Evolutionary conservation across 1,140 invertebrate genomes (phyloP).

Genomic region (Drosophila repleta): DNA sequence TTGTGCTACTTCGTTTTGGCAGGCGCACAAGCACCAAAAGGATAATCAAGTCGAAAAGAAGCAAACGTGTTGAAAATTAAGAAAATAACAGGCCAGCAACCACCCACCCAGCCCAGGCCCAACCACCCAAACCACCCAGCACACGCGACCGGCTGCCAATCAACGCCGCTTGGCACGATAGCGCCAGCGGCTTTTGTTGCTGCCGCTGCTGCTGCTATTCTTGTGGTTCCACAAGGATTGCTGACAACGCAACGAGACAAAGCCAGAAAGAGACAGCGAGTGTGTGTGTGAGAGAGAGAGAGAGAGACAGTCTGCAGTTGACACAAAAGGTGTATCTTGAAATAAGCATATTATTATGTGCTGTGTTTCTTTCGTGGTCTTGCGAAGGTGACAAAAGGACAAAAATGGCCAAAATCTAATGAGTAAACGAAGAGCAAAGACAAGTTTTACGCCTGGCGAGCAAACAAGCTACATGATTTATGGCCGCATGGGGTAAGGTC

Average conservation of each 20-base stretch:
- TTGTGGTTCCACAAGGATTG: conserved; percentile 48
- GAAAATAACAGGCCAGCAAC: conserved; percentile 69
- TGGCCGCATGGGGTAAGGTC: conserved; percentile 31
- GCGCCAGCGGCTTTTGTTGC: conserved; percentile 38
- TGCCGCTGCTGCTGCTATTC: conserved; percentile 16
- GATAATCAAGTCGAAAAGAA: conserved; percentile 58
- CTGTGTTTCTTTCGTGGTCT: conserved; percentile 35
- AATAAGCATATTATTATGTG: conserved; percentile 81
- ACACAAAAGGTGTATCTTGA: conserved; percentile 75
- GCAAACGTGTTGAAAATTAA: conserved; percentile 81
- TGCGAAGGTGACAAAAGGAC: conserved; percentile 58
- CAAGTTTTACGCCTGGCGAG: conserved; percentile 42
- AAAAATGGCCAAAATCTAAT: conserved; percentile 65
- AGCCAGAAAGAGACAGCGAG: background rate
- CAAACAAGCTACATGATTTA: conserved; percentile 76
- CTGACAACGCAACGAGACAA: conserved; percentile 50
- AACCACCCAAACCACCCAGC: conserved; percentile 19
- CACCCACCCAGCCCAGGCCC: conserved; percentile 7
- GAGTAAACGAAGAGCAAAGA: conserved; percentile 68
- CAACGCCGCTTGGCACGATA: conserved; percentile 56
- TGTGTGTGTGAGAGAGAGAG: conserved; percentile 1
- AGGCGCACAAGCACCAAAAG: conserved; percentile 41
- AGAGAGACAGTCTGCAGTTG: conserved; percentile 39
- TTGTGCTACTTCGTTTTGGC: conserved; percentile 38
- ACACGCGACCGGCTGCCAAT: conserved; percentile 62